Base-by-base conservation (phyloP, 2,888 invertebrate genomes). In the Lithophane socia region DNA sequence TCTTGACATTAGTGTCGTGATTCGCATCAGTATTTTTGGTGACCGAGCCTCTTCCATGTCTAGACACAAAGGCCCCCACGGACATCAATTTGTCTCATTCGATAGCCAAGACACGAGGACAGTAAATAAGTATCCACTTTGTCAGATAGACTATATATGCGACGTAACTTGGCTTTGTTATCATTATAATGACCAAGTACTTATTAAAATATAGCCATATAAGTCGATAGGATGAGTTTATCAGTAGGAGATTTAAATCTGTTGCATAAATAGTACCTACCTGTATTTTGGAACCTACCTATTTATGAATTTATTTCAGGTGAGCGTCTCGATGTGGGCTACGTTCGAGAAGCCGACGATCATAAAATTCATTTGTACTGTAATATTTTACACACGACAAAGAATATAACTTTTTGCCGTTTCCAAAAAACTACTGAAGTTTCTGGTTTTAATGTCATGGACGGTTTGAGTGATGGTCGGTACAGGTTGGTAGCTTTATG, bases 381-480 rank as follows among this genome's bases (percentile, higher is more conserved):
- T 86, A 97, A 97, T 80, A 93, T 97, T 68, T 82, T 94, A 71
- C 93, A 97, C 69, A 91, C 95, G 0, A 83, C 86, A 4, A 95
- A 94, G 82, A 94, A 94, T 79, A 91, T 97, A 21, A 95, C 95
- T 0, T 97, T 97, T 86, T 97, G 97, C 82, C 94, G 97, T 13
- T 97, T 97, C 86, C 95, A 96, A 84, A 94, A 93, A 86, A 94
- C 94, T 1, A 87, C 92, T 1, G 92, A 92, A 56, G 68, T 89
- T 12, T 84, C 90, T 49, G 97, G 97, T 10, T 96, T 90, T 75
- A 96, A 96, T 80, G 91, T 97, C 8, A 88, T 92, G 64, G 96
- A 96, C 73, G 97, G 97, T 37, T 87, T 97, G 63, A 96, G 97
- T 76, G 95, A 97, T 83, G 95, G 95, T 2, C 88, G 82, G 12